Evolutionary conservation across 2,888 invertebrate species (phyloP), one percentile per base, ranked within the genome.

Genomic region (Drosophila lacicola): DNA sequence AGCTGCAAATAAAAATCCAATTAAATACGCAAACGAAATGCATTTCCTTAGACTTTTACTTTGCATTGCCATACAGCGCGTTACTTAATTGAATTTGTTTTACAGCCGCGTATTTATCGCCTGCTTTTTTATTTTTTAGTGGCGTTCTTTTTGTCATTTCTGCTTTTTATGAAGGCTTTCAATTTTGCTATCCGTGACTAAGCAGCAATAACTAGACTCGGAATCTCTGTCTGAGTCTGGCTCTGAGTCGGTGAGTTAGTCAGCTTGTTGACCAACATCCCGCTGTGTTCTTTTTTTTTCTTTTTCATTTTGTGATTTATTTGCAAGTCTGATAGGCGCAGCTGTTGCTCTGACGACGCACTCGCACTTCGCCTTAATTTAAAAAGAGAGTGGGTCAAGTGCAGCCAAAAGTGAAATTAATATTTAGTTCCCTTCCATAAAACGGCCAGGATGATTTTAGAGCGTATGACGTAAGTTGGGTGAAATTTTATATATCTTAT

Each of bases 321-420:
- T 64, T 72, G 47, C 60, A 65, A 53, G 45, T 64, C 56, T 41
- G 66, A 50, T 67, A 49, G 55, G 47, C 50, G 61, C 55, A 44
- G 47, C 49, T 58, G 60, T 47, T 63, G n/a, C 46, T 41, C 6
- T 45, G 19, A 44, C 57, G 49, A 34, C 55, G 61, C 60, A 63
- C 65, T 63, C 63, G 57, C 78, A 64, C 64, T 71, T 71, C 72
- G 66, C 50, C 55, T 78, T 53, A 61, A 65, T 64, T 70, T 58
- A 67, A 82, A 67, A 79, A 64, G 69, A 77, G 88, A 84, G 86
- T 84, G 89, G 89, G 84, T 84, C 84, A 84, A 84, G 89, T 89
- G 84, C 84, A 84, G 88, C 73, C 88, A 84, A 89, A 84, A 84
- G 84, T 89, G 89, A 84, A 89, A 89, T 84, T 79, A 88, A 76